Evolutionary conservation across 2,113 vertebrate genomes (phyloP), one percentile per base, ranked within the genome.

Genomic region (Nematolebias whitei): DNA sequence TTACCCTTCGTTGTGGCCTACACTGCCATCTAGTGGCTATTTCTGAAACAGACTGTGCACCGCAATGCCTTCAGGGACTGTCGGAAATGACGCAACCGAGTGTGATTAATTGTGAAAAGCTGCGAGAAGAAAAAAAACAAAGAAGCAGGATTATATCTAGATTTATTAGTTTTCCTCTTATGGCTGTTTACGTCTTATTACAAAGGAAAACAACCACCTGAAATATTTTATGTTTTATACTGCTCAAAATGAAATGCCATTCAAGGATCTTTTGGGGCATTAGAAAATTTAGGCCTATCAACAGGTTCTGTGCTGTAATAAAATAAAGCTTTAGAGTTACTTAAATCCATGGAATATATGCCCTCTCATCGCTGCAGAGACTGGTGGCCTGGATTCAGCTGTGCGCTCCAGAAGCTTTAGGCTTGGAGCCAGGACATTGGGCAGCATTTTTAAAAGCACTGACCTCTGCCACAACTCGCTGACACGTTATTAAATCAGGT

Each of bases 21-120:
- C n/a, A 55, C 61, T 71, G 83, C 54, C 79, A 70, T 57, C 84
- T 79, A 60, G 79, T 58, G 86, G 79, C 8, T 2, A 59, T 29
- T 57, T 52, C 1, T 20, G 15, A 44, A 12, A 62, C 51, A 47
- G 1, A 9, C 6, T 0, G 4, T 57, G 57, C 19, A 14, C 24
- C 9, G 3, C 51, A 76, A 24, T 63, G 62, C 54, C 5, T 76
- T 81, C 58, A 51, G n/a, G 56, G 39, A 38, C 69, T 8, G 18
- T 6, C 2, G 23, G 47, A 48, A 24, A 52, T 43, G 6, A 9
- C 20, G 15, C 0, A 2, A 12, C 1, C 12, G 0, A 14, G 0
- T 12, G 6, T 35, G 18, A 12, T 14, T 4, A 19, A n/a, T n/a
- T n/a, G n/a, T n/a, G n/a, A n/a, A n/a, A n/a, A n/a, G n/a, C n/a